A percentile compares a stretch with the other conserved stretches of the same genome.
Conservation (phyloP, 2,113 vertebrate genomes). For the Lamprotornis superbus region DNA sequence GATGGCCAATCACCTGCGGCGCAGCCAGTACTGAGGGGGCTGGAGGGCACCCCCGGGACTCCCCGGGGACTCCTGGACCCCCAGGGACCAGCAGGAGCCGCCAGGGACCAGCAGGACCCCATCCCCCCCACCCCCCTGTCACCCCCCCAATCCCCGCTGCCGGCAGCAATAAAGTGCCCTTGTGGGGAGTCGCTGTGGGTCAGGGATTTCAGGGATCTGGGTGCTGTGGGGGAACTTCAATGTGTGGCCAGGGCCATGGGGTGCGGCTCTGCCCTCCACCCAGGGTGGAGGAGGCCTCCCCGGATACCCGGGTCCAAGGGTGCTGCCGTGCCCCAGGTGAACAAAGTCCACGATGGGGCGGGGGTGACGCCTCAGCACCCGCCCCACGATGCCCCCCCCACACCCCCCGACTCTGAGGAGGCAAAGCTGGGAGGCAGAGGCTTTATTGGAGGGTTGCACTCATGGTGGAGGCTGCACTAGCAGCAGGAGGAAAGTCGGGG, state of each 20-base stretch:
- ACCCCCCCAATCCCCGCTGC: neutral
- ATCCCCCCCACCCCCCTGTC: neutral
- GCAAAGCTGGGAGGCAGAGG: neutral
- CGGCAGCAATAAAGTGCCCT: constrained; percentile 6
- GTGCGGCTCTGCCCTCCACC: neutral
- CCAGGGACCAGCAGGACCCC: neutral
- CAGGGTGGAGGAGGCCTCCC: neutral
- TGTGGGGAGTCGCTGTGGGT: neutral
- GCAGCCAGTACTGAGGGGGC: neutral
- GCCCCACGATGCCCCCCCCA: neutral
- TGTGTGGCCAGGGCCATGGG: rapidly evolving
- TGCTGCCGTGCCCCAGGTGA: neutral
- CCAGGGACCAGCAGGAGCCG: neutral
- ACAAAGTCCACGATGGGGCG: neutral
- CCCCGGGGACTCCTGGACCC: neutral
- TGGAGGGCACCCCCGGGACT: neutral
- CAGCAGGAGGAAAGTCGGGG: neutral
- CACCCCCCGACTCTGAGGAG: neutral
- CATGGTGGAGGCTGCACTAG: rapidly evolving
- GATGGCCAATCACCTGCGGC: constrained; percentile 20
- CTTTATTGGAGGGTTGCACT: neutral
- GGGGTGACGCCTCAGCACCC: neutral
- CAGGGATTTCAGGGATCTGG: neutral
- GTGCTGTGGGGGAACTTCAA: neutral
- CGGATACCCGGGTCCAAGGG: neutral